These are phyloP conservation scores for Anguilla marmorata DNA, from an alignment of 2,797 vertebrate species.

Conservation along the genomic window DNA sequence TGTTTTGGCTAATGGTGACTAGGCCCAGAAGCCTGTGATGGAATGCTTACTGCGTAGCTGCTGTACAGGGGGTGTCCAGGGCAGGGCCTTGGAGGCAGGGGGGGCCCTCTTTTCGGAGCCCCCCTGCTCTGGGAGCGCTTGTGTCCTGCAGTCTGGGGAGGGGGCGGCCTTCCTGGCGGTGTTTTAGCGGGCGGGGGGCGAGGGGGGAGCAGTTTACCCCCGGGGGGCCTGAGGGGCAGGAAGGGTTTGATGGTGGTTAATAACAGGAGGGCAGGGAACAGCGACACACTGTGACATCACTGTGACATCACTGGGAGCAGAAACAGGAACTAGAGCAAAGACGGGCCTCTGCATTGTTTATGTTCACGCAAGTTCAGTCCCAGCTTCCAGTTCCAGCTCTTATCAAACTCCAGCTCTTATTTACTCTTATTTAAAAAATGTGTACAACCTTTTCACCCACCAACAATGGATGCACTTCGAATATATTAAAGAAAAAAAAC, in stretches of 20 bases:
- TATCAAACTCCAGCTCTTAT: background rate
- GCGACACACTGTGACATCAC: no score
- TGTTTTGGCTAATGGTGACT: background rate
- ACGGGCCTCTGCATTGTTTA: background rate
- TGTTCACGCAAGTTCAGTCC: background rate
- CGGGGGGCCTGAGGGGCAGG: constrained; percentile 68
- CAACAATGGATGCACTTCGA: background rate
- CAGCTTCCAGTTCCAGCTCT: background rate
- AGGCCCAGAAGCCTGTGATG: background rate
- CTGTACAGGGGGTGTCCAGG: constrained; percentile 87
- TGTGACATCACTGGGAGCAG: background rate
- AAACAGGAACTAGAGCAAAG: background rate
- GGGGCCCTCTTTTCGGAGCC: constrained; percentile 76
- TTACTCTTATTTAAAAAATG: background rate
- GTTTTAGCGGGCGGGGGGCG: constrained; percentile 82
- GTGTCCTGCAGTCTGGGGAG: constrained; percentile 68
- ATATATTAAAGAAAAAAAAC: background rate
- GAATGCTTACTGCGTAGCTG: constrained; percentile 72
- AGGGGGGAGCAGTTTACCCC: constrained; percentile 74
- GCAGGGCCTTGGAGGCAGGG: constrained; percentile 88
- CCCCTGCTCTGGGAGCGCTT: constrained; percentile 70
- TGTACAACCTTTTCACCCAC: background rate
- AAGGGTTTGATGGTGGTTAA: background rate
- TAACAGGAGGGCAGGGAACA: background rate
- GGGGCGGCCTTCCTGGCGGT: constrained; percentile 81